Evolutionary conservation across 2,113 vertebrate genomes (phyloP).

Genomic region (Elachura formosa): DNA sequence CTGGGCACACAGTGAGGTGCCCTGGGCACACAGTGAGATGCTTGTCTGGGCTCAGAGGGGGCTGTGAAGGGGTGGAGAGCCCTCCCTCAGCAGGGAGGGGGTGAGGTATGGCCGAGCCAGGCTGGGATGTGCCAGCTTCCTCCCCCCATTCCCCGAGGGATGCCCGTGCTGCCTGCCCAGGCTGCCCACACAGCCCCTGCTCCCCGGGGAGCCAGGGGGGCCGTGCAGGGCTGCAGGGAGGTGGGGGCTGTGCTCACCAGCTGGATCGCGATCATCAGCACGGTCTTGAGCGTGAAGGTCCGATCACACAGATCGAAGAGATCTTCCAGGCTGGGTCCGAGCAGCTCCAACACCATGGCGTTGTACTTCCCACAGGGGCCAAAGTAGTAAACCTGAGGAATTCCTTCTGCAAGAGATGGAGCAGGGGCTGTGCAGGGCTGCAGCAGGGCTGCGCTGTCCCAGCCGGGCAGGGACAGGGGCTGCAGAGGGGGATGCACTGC

Average conservation of each 20-base stretch:
- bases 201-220: fast-evolving
- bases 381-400: conserved; percentile 99
- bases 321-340: conserved; percentile 95
- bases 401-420: conserved; percentile 81
- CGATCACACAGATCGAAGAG: conserved; percentile 96
- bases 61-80: not conserved
- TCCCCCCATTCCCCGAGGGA: fast-evolving
- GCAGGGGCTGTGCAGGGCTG: not conserved
- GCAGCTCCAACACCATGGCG: conserved; percentile 96
- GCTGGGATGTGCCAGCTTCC: not conserved
- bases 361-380: conserved; percentile 98
- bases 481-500: not conserved
- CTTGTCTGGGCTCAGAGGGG: not conserved
- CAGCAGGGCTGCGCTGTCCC: not conserved
- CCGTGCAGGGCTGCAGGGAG: not conserved
- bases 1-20: not conserved
- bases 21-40: not conserved
- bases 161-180: not conserved
- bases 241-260: conserved; percentile 75
- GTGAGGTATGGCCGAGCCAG: fast-evolving
- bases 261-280: conserved; percentile 98
- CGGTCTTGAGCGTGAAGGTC: conserved; percentile 96
- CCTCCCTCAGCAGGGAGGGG: not conserved
- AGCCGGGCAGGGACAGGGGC: not conserved
- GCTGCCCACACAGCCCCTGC: fast-evolving